Base-by-base conservation (phyloP, 1,140 invertebrate species). In the Drosophila arizonae region DNA sequence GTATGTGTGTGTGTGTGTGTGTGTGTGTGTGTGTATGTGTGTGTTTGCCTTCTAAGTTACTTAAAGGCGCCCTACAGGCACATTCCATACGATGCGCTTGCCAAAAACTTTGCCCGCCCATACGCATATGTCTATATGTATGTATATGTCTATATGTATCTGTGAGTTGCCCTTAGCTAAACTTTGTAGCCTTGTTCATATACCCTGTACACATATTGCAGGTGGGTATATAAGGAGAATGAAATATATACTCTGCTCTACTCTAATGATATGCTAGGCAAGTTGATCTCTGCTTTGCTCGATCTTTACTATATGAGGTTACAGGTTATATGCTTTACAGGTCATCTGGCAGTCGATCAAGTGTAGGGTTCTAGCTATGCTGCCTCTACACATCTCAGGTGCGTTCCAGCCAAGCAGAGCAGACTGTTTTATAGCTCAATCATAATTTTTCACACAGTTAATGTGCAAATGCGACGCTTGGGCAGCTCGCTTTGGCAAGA, bases 381-480 rank as follows among this genome's bases (percentile, higher is more conserved):
- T 43, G 4, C 41, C 3, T 5, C 41, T 4, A 45, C 51, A 33
- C 28, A 9, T 46, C 57, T 36, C 64, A 72, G 70, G 51, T 68
- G 64, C 17, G 71, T 50, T 62, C 33, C 56, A 69, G 71, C 41
- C 60, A 64, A 64, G 71, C 50, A 57, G 79, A 88, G 84, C 79
- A 88, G 82, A 87, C 84, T 87, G 84, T 87, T 87, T 87, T 87
- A 87, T 87, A 77, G 84, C 84, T 87, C 84, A 88, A 87, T 87
- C 84, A 87, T 87, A 87, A 87, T 87, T 87, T 87, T 88, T 87
- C 84, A 87, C 84, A 84, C 84, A 84, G 79, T 82, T 87, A 88
- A 87, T 87, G 84, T 88, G 84, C 79, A 87, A 88, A 88, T 88
- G 72, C 72, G 64, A 55, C 65, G 69, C 82, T 68, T 72, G 79